Base-by-base conservation (phyloP, 2,797 vertebrate species). In the Intellagama lesueurii region DNA sequence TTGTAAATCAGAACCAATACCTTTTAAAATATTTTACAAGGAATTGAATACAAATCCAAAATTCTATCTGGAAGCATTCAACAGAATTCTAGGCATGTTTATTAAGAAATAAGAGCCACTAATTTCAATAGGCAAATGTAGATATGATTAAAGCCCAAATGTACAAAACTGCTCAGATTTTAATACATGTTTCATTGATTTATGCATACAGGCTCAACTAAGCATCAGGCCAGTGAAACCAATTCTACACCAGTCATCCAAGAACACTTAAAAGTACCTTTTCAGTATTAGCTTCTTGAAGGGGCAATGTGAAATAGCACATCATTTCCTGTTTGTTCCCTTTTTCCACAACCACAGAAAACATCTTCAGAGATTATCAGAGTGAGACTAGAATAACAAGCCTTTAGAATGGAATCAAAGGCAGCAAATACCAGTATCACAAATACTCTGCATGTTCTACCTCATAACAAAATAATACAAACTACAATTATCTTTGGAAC, bases 371-470 rank as follows among this genome's bases (percentile, higher is more conserved):
- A 64, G 17, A 16, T 64, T 76, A 22, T 81, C 73, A 85, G 66
- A 78, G 66, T 84, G 28, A 75, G 70, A 64, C 72, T 64, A 44
- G 79, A 81, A 75, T 64, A 88, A 30, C 30, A 32, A 87, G 79
- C 6, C 3, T 80, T 69, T 69, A 35, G 12, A 32, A 52, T 35
- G 22, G 64, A 79, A 79, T 52, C 12, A 79, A 35, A 70, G 16
- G 52, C 32, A 24, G 32, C 32, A 70, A 40, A 80, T 56, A 28
- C 11, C 30, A 69, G 69, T 79, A 32, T n/a, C 26, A 44, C 70
- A 44, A 32, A 35, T 35, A n/a, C 28, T 81, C 60, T 84, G 28
- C 14, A 44, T 76, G n/a, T 49, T 26, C 40, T 81, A 49, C 56
- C n/a, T 89, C 28, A 72, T n/a, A 35, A 73, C 22, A 28, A 80